A percentile compares a stretch with the other conserved stretches of the same genome.
These are phyloP conservation scores for Dendrolimus kikuchii DNA, from an alignment of 1,140 invertebrate species.

Conservation along the genomic window DNA sequence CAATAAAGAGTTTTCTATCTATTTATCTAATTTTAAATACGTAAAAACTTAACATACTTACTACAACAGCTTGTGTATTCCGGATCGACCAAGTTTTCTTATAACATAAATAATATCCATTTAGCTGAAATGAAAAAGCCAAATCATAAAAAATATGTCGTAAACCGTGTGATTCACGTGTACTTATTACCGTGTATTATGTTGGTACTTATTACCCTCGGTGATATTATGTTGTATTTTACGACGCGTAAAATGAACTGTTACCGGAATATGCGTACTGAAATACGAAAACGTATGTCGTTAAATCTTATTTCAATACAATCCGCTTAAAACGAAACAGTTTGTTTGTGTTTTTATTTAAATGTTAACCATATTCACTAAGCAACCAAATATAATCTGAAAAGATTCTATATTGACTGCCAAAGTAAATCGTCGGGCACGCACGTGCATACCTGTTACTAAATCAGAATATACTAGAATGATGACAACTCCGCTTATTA, in stretches of 20 bases:
- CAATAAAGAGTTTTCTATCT: too few species aligned
- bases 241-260: slow-evolving; percentile 38
- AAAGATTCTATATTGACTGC: too few species aligned
- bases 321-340: neutral
- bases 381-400: too few species aligned
- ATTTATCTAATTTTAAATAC: too few species aligned
- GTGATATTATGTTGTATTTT: slow-evolving; percentile 36
- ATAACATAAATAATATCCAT: slow-evolving; percentile 19
- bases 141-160: slow-evolving; percentile 30
- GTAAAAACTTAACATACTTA: too few species aligned
- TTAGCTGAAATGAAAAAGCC: slow-evolving; percentile 24
- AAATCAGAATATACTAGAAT: too few species aligned
- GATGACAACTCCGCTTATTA: too few species aligned
- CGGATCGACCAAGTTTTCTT: slow-evolving; percentile 4
- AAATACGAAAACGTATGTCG: slow-evolving; percentile 1
- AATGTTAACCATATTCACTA: too few species aligned
- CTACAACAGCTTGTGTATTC: too few species aligned
- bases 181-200: slow-evolving; percentile 24
- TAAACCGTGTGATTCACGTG: slow-evolving; percentile 22
- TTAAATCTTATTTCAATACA: neutral
- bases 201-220: slow-evolving; percentile 23
- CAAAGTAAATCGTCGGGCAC: too few species aligned
- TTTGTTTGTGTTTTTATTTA: too few species aligned
- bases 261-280: slow-evolving; percentile 13
- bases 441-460: too few species aligned